Evolutionary conservation across 2,113 vertebrate species (phyloP).

Genomic region (Bettongia penicillata): DNA sequence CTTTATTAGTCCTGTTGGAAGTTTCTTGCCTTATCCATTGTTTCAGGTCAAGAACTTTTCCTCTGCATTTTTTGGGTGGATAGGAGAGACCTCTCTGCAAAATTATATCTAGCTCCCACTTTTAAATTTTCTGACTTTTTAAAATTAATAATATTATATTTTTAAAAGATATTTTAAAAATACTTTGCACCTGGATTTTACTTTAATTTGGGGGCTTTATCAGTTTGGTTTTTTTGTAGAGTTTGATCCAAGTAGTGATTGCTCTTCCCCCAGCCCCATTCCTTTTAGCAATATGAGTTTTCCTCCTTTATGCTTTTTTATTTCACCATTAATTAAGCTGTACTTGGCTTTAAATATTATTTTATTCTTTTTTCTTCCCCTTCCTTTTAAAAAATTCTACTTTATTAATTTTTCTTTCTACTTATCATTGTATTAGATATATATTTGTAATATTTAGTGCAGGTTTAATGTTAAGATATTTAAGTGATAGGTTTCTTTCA

Average conservation of each 20-base stretch:
- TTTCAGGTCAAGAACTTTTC: background rate
- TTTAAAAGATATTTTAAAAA: background rate
- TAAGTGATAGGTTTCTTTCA: background rate
- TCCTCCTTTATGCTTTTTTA: background rate
- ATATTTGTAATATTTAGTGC: background rate
- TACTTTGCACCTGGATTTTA: background rate
- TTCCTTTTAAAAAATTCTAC: background rate
- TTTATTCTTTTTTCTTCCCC: background rate
- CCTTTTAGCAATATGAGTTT: background rate
- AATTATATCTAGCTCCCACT: background rate
- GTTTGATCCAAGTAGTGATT: background rate
- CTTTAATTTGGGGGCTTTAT: background rate
- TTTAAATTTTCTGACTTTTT: background rate
- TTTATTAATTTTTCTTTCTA: background rate
- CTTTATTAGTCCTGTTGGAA: background rate
- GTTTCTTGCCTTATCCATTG: background rate
- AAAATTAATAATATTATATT: background rate
- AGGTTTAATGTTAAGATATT: background rate
- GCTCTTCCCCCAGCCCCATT: background rate
- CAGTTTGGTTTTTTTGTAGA: background rate
- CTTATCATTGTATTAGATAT: background rate
- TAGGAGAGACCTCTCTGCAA: background rate
- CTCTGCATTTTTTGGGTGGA: background rate
- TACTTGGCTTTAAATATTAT: background rate
- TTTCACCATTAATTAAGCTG: background rate